phyloP scores from a whole-genome alignment of 1,140 invertebrate species.

The Drosophila pallidifrons region DNA sequence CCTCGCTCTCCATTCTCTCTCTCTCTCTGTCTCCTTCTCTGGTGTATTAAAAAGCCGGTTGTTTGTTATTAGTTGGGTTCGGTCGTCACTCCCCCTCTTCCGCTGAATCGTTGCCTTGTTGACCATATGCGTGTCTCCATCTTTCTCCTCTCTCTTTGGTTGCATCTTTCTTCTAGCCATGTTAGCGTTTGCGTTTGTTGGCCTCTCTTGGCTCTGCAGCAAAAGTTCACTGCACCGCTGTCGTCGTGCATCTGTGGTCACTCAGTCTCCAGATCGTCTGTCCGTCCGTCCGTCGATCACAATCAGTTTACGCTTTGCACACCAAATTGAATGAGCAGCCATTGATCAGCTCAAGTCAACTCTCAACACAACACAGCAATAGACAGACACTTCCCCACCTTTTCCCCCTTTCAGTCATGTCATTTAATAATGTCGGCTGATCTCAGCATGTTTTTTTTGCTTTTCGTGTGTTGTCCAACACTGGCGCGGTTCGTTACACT shows the following conservation, averaged over 20 bases:
- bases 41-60: conserved; percentile 69
- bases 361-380: conserved; percentile 9
- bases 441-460: conserved; percentile 1
- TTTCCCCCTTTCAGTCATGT: background rate
- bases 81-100: background rate
- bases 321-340: conserved; percentile 75
- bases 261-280: conserved; percentile 17
- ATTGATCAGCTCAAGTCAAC: conserved; percentile 62
- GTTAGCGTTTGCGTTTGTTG: conserved; percentile 75
- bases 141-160: background rate
- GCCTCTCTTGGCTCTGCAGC: conserved; percentile 51
- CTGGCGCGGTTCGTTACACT: conserved; percentile 40
- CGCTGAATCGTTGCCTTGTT: conserved; percentile 17
- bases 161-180: conserved; percentile 43
- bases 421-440: conserved; percentile 57
- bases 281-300: conserved; percentile 61
- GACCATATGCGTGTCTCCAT: conserved; percentile 58
- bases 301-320: conserved; percentile 79
- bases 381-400: background rate
- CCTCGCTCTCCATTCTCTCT: conserved; percentile 10
- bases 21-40: conserved; percentile 13
- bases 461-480: conserved; percentile 54
- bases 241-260: conserved; percentile 53
- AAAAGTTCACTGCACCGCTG: conserved; percentile 45
- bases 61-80: conserved; percentile 74